These are phyloP conservation scores for Drosophila pruinosa DNA, from an alignment of 1,140 invertebrate genomes.

Conservation along the genomic window DNA sequence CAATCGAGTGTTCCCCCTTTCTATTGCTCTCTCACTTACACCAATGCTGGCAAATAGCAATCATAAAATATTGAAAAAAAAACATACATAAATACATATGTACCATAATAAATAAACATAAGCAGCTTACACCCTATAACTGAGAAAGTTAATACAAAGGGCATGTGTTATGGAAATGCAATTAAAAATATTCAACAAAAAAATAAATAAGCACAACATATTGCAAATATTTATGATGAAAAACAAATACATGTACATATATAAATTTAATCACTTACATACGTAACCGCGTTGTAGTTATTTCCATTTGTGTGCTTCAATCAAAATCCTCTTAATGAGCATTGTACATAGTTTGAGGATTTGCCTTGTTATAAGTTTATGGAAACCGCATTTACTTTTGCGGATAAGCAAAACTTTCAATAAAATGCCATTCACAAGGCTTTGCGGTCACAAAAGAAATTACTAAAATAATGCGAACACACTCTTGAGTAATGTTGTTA, in stretches of 20 bases:
- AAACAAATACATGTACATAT: too few species aligned
- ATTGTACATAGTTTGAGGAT: background rate
- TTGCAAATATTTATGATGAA: too few species aligned
- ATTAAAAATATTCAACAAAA: too few species aligned
- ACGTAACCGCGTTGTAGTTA: too few species aligned
- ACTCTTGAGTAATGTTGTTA: background rate
- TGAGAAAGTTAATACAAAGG: background rate
- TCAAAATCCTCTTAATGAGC: slow-evolving; percentile 3
- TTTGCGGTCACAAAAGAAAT: background rate
- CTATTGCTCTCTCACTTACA: background rate
- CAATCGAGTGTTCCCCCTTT: background rate
- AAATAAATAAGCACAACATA: too few species aligned
- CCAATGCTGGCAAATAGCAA: background rate
- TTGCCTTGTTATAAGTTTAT: background rate
- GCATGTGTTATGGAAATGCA: too few species aligned
- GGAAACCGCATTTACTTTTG: background rate
- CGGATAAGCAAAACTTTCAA: background rate
- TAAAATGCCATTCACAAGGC: background rate
- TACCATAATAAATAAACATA: background rate
- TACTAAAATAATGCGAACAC: background rate
- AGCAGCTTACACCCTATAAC: background rate
- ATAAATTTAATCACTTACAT: too few species aligned
- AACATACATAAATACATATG: background rate
- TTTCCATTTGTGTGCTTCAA: too few species aligned
- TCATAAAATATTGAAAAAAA: background rate